Conservation (phyloP, 1,140 invertebrate species). For the Drosophila dunni region DNA sequence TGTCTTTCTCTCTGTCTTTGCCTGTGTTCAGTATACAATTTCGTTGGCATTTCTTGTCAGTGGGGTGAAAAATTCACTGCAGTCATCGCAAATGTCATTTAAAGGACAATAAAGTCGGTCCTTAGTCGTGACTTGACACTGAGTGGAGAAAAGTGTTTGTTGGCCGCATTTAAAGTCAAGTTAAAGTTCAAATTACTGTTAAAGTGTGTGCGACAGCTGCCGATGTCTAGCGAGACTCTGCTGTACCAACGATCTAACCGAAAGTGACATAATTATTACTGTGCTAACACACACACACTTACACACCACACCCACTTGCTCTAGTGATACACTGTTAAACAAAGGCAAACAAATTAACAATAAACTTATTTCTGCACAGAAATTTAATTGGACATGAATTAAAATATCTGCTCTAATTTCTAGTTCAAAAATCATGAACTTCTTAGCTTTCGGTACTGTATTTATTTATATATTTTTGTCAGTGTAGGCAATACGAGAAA, state of each 20-base stretch:
- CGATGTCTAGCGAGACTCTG: slow-evolving; percentile 5
- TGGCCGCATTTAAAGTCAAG: slow-evolving; percentile 74
- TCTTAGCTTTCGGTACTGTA: neutral
- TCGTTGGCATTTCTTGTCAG: neutral
- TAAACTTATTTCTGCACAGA: too few relatives aligned
- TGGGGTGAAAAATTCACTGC: slow-evolving; percentile 48
- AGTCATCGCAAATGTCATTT: slow-evolving; percentile 77
- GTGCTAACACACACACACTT: slow-evolving; percentile 43
- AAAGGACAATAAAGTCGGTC: slow-evolving; percentile 77
- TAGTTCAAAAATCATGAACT: too few relatives aligned
- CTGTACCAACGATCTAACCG: slow-evolving; percentile 59
- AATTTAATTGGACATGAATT: too few relatives aligned
- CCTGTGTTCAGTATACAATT: slow-evolving; percentile 8
- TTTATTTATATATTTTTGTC: neutral
- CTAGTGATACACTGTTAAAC: too few relatives aligned
- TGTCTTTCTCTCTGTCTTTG: too few relatives aligned
- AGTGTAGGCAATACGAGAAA: slow-evolving; percentile 33
- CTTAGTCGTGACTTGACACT: slow-evolving; percentile 12
- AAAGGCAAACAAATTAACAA: too few relatives aligned
- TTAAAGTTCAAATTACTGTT: slow-evolving; percentile 80
- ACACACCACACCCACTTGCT: neutral
- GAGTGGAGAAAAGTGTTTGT: neutral
- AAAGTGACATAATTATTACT: slow-evolving; percentile 79
- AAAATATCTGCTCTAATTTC: too few relatives aligned
- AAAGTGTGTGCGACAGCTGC: slow-evolving; percentile 64